Percentiles rank a stretch among this genome's conserved stretches.
These are phyloP conservation scores for Macaca mulatta DNA, from an alignment of 2,113 vertebrate genomes.

Conservation along the genomic window DNA sequence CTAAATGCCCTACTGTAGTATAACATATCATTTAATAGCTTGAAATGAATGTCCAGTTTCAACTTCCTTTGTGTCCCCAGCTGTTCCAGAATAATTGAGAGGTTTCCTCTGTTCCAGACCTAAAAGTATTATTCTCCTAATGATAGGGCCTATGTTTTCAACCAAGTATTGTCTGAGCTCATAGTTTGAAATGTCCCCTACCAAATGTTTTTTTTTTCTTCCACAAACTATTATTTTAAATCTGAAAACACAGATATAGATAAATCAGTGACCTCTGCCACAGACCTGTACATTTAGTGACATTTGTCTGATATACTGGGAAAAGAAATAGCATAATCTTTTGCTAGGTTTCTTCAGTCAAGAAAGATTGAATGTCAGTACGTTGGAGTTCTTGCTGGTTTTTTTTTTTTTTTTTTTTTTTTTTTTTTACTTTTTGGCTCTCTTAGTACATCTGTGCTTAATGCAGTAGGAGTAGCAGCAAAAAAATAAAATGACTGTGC, in stretches of 20 bases:
- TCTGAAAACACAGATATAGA: neutral
- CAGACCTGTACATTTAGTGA: slow-evolving; percentile 68
- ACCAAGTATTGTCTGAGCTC: neutral
- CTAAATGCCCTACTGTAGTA: neutral
- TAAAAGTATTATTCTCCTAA: neutral
- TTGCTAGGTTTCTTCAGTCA: slow-evolving; percentile 69
- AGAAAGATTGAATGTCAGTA: slow-evolving; percentile 57
- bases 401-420: too few species aligned
- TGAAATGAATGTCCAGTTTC: neutral
- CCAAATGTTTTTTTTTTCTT: neutral
- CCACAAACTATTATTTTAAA: neutral
- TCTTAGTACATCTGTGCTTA: slow-evolving; percentile 62
- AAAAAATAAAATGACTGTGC: slow-evolving; percentile 37
- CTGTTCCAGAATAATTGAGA: neutral
- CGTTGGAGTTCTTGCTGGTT: slow-evolving; percentile 35
- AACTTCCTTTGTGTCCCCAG: neutral
- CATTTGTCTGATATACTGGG: slow-evolving; percentile 67
- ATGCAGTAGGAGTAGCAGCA: slow-evolving; percentile 65
- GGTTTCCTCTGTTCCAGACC: neutral
- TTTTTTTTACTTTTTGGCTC: slow-evolving; percentile 72
- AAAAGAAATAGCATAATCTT: slow-evolving; percentile 72
- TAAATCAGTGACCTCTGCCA: neutral
- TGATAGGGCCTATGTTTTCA: neutral
- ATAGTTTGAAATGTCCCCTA: neutral
- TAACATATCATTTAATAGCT: neutral